phyloP scores from a whole-genome alignment of 2,888 invertebrate genomes.

The Muscina levida region DNA sequence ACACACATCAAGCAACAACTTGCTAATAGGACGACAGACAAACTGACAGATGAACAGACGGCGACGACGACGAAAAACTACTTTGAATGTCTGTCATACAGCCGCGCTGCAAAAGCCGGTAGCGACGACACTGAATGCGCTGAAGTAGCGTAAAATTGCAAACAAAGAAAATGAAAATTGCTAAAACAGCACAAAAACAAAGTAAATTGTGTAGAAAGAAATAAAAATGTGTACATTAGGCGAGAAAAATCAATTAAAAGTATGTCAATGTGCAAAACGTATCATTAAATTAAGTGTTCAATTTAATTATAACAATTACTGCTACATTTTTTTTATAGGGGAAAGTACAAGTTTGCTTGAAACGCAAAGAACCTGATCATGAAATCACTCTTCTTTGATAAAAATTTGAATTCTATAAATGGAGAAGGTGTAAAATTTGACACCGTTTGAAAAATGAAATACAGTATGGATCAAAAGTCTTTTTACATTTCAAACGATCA shows the following conservation, averaged over 20 bases:
- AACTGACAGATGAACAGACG: too few relatives aligned
- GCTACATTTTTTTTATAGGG: too few relatives aligned
- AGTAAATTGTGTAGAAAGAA: slow-evolving; percentile 17
- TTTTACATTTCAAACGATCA: too few relatives aligned
- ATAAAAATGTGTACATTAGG: slow-evolving; percentile 25
- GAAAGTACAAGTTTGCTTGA: too few relatives aligned
- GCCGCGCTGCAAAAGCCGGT: slow-evolving; percentile 29
- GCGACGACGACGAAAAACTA: too few relatives aligned
- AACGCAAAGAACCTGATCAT: too few relatives aligned
- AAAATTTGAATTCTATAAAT: too few relatives aligned
- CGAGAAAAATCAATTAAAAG: slow-evolving; percentile 56
- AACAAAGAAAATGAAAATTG: slow-evolving; percentile 37
- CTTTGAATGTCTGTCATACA: slow-evolving; percentile 1
- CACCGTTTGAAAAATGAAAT: too few relatives aligned
- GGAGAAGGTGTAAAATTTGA: too few relatives aligned
- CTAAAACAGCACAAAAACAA: slow-evolving; percentile 23
- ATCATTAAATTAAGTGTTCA: slow-evolving; percentile 28
- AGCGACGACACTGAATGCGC: slow-evolving; percentile 37
- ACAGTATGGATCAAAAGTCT: too few relatives aligned
- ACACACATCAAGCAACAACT: not conserved
- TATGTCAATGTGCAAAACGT: slow-evolving; percentile 38
- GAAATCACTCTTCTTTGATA: too few relatives aligned
- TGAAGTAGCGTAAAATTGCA: slow-evolving; percentile 45
- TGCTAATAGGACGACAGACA: not conserved
- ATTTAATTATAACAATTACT: slow-evolving; percentile 51